A percentile compares a stretch with the other conserved stretches of the same genome.
These are phyloP conservation scores for Diplolepis rosae DNA, from an alignment of 2,888 invertebrate genomes.

Conservation along the genomic window DNA sequence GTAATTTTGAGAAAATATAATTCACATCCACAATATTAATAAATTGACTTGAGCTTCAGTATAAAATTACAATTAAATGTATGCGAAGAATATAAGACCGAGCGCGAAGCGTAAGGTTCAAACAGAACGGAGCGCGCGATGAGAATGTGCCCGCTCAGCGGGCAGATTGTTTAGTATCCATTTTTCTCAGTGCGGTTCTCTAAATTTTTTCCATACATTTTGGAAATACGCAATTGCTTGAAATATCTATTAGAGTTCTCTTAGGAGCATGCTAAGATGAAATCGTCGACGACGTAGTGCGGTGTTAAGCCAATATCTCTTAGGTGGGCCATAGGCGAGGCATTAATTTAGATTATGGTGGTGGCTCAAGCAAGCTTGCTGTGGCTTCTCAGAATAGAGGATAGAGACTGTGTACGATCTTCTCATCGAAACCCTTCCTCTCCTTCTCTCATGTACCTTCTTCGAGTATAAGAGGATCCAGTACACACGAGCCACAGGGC, in stretches of 20 bases:
- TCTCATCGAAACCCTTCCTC: constrained; percentile 9
- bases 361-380: constrained; percentile 46
- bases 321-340: constrained; percentile 45
- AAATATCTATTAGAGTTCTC: neutral
- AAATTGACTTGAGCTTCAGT: no score
- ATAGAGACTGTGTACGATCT: constrained; percentile 28
- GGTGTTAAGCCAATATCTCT: constrained; percentile 32
- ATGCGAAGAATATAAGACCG: no score
- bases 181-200: no score
- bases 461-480: constrained; percentile 25
- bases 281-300: constrained; percentile 27
- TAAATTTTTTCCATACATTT: no score
- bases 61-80: no score
- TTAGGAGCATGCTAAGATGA: constrained; percentile 14
- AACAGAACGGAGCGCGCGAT: no score
- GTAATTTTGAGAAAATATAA: no score
- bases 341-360: constrained; percentile 58
- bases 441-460: neutral
- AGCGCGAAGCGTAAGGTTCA: no score
- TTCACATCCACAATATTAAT: no score
- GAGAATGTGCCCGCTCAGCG: no score
- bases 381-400: constrained; percentile 51
- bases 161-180: no score
- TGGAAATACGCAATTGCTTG: no score
- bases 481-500: constrained; percentile 51